A percentile compares a stretch with the other conserved stretches of the same genome.
phyloP scores from a whole-genome alignment of 1,140 invertebrate species.

The Bombus turneri region DNA sequence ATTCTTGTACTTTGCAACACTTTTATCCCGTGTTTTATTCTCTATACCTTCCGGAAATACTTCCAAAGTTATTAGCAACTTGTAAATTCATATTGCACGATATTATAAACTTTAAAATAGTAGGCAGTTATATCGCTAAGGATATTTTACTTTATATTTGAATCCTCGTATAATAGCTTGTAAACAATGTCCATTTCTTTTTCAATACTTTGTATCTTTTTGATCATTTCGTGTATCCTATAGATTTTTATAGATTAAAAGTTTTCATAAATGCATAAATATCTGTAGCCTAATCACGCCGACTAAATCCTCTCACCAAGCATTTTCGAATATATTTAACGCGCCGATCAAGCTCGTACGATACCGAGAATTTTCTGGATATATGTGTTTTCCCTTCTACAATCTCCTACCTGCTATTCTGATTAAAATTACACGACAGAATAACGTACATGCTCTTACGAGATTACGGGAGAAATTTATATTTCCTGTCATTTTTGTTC shows the following conservation, averaged over 20 bases:
- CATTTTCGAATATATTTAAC: not conserved
- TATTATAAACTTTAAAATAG: not conserved
- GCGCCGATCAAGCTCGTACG: not conserved
- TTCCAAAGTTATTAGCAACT: not conserved
- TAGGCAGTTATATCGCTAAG: not conserved
- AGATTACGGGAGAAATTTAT: not conserved
- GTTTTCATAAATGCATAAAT: not conserved
- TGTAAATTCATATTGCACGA: not conserved
- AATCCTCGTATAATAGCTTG: not conserved
- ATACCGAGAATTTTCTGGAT: not conserved
- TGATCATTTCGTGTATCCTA: not conserved
- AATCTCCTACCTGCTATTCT: not conserved
- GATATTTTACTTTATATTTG: not conserved
- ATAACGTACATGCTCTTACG: not conserved
- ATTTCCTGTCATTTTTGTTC: not conserved
- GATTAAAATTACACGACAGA: not conserved
- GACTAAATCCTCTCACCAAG: not conserved
- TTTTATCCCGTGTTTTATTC: not conserved
- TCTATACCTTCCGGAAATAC: not conserved
- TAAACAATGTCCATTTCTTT: not conserved
- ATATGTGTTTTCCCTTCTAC: no score
- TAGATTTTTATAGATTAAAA: not conserved
- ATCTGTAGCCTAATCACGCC: not conserved
- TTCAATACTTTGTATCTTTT: not conserved
- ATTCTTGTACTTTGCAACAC: not conserved